phyloP scores from a whole-genome alignment of 2,797 vertebrate genomes.

The Leucoraja ocellata region DNA sequence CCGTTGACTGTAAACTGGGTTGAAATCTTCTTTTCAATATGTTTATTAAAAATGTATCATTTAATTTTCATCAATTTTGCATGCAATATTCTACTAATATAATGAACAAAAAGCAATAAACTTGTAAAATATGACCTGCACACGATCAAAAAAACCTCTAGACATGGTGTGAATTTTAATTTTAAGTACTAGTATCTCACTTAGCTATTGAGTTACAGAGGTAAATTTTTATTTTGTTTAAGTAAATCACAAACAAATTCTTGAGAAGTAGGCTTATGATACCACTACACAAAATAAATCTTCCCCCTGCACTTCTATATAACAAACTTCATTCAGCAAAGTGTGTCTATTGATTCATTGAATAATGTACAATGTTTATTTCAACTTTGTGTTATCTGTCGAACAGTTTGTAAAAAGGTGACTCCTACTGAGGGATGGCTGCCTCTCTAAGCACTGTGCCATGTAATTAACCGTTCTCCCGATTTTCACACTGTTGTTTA shows the following conservation, averaged over 20 bases:
- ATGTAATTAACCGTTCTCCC: too few relatives aligned
- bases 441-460: too few relatives aligned
- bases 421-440: too few relatives aligned
- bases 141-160: neutral
- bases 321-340: neutral
- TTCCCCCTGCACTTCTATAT: neutral
- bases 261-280: neutral
- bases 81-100: neutral
- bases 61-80: slow-evolving; percentile 38
- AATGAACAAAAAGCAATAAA: slow-evolving; percentile 5
- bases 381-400: neutral
- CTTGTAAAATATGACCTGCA: neutral
- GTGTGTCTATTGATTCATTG: neutral
- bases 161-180: neutral
- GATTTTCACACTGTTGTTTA: too few relatives aligned
- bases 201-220: neutral
- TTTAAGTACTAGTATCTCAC: neutral
- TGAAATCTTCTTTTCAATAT: slow-evolving; percentile 48
- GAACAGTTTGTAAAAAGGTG: too few relatives aligned
- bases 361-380: neutral
- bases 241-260: neutral
- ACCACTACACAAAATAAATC: neutral
- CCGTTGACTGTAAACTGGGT: slow-evolving; percentile 54
- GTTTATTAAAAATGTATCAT: slow-evolving; percentile 49
- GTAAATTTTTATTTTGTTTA: neutral